These are phyloP conservation scores for Paedocypris sp. DNA, from an alignment of 2,113 vertebrate species.

Conservation along the genomic window DNA sequence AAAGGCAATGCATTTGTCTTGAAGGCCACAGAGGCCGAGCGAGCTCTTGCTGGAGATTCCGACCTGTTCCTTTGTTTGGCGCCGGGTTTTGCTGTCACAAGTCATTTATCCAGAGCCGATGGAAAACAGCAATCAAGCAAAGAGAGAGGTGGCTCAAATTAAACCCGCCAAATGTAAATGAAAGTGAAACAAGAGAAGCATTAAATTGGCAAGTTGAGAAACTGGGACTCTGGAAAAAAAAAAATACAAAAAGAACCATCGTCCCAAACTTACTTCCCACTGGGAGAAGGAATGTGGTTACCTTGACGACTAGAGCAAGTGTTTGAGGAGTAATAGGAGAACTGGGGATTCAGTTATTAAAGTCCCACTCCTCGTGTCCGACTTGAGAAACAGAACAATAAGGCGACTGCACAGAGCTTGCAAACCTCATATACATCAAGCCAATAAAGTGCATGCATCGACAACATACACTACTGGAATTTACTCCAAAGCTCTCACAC, in stretches of 20 bases:
- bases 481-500: too few relatives aligned
- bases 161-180: conserved; percentile 39
- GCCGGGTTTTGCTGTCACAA: conserved; percentile 31
- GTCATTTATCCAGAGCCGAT: conserved; percentile 36
- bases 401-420: background rate
- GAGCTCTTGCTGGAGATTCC: background rate
- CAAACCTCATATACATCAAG: conserved; percentile 6
- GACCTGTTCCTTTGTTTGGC: conserved; percentile 12
- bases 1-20: background rate
- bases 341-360: conserved; percentile 8
- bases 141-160: conserved; percentile 28
- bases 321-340: conserved; percentile 1
- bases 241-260: conserved; percentile 6
- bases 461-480: too few relatives aligned
- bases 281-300: conserved; percentile 5
- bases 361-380: background rate
- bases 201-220: conserved; percentile 16
- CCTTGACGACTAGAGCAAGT: conserved; percentile 9
- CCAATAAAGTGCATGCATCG: too few relatives aligned
- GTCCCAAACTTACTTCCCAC: conserved; percentile 2
- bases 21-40: background rate
- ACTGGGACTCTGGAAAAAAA: background rate
- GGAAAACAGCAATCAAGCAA: conserved; percentile 35
- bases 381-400: conserved; percentile 19
- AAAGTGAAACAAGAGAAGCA: conserved; percentile 32